Conservation (phyloP, 1,140 invertebrate genomes). For the Leptopilina boulardi region DNA sequence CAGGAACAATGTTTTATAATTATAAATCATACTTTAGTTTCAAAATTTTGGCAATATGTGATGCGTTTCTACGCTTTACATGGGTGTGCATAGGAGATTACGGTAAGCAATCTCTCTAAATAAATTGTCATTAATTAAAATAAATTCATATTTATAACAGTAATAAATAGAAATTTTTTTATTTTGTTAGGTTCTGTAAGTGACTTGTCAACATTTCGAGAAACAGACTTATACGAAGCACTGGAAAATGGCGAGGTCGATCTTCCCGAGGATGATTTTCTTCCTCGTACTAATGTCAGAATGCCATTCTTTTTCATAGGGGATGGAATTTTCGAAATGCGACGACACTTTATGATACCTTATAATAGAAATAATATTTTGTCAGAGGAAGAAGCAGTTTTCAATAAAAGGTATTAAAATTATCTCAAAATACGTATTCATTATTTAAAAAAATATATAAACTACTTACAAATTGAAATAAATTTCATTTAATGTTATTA, state of each 20-base stretch:
- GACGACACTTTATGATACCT: conserved; percentile 10
- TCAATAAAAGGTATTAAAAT: conserved; percentile 11
- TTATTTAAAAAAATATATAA: no score
- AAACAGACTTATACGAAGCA: conserved; percentile 10
- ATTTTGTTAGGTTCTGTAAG: conserved; percentile 31
- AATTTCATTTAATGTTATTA: no score
- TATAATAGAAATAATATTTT: conserved; percentile 1
- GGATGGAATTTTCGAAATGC: not conserved
- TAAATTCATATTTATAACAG: not conserved
- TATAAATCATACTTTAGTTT: conserved; percentile 52
- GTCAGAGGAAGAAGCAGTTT: not conserved
- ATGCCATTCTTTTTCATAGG: conserved; percentile 15
- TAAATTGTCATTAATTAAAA: not conserved
- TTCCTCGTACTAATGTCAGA: not conserved
- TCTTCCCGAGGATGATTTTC: not conserved
- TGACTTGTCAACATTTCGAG: conserved; percentile 12
- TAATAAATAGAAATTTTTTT: not conserved
- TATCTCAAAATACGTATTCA: no score
- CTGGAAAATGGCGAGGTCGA: not conserved
- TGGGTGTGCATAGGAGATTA: not conserved
- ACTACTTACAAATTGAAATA: no score
- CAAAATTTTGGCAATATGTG: conserved; percentile 48
- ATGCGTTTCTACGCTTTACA: conserved; percentile 45
- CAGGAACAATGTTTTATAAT: conserved; percentile 50
- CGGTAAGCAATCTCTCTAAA: not conserved